Evolutionary conservation across 1,140 invertebrate genomes (phyloP), one percentile per base, ranked within the genome.

Genomic region (Lamellibrachia luymesi): DNA sequence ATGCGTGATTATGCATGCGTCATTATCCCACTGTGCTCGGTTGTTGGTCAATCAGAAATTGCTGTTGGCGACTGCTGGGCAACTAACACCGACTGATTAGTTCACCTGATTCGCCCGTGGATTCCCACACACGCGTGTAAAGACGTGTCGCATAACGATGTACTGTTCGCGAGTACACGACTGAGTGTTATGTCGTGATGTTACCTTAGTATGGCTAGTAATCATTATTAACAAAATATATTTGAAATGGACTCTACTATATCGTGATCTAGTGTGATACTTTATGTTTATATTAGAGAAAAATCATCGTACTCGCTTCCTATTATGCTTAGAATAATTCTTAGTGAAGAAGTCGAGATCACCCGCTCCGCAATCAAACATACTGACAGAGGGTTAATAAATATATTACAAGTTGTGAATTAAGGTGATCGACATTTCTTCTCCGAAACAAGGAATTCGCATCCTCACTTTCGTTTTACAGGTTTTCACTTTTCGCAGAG

Each of bases 11-110:
- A 80, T 80, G 64, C 64, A 4, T 17, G 13, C 64, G 64, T 80
- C 64, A 80, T 80, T 80, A 80, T 80, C 64, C 64, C 13, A 17
- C 64, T 22, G 64, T 22, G 64, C 64, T 8, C 64, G 64, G 64
- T 80, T 80, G 64, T 80, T 80, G 64, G 64, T 80, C 64, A 80
- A 80, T 80, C 64, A 80, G 64, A 80, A 80, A 80, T 80, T 80
- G 64, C 64, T 80, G 64, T 80, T 80, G 64, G 64, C 64, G 64
- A 22, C 64, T 22, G 64, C 64, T 80, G 64, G 13, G 64, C 2
- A 10, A 22, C 64, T 80, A 80, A 80, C 25, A 22, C 64, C 64
- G 64, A 17, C 64, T 80, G 64, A 80, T 80, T 80, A 80, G 13
- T 80, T 80, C 64, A 80, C 13, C 64, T 80, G 64, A 80, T 80